Evolutionary conservation across 2,113 vertebrate genomes (phyloP).

Genomic region (western clawed frog (Xenopus tropicalis)): DNA sequence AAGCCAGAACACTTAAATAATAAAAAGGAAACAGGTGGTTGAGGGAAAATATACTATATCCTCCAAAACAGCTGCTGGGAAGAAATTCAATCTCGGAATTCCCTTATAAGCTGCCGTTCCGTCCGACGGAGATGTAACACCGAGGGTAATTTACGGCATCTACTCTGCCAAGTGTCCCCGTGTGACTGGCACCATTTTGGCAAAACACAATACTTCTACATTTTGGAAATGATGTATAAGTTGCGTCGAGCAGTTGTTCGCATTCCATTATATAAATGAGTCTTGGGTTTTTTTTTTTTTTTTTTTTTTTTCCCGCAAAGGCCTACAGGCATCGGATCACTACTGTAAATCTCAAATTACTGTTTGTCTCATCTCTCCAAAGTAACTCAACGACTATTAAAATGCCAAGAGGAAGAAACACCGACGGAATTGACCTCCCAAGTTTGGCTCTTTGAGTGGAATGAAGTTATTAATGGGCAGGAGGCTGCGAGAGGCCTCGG

Average conservation of each 20-base stretch:
- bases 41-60: slow-evolving; percentile 64
- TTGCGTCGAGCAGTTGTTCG: slow-evolving; percentile 68
- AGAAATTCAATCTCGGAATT: slow-evolving; percentile 79
- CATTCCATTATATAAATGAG: slow-evolving; percentile 59
- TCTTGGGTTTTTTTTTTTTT: too few relatives aligned
- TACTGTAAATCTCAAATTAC: slow-evolving; percentile 51
- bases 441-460: slow-evolving; percentile 44
- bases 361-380: slow-evolving; percentile 49
- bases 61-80: slow-evolving; percentile 69
- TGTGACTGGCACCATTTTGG: slow-evolving; percentile 64
- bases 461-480: slow-evolving; percentile 34
- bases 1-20: slow-evolving; percentile 53
- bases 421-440: slow-evolving; percentile 50
- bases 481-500: slow-evolving; percentile 28
- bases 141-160: slow-evolving; percentile 58
- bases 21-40: slow-evolving; percentile 77
- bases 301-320: slow-evolving; percentile 53
- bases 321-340: slow-evolving; percentile 2
- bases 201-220: slow-evolving; percentile 61
- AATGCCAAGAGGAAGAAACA: slow-evolving; percentile 46
- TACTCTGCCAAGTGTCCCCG: slow-evolving; percentile 59
- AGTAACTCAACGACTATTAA: slow-evolving; percentile 47
- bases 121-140: slow-evolving; percentile 56
- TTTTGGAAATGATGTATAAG: slow-evolving; percentile 54
- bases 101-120: slow-evolving; percentile 68